Conservation (phyloP, 2,113 vertebrate species). For the Daubentonia madagascariensis region DNA sequence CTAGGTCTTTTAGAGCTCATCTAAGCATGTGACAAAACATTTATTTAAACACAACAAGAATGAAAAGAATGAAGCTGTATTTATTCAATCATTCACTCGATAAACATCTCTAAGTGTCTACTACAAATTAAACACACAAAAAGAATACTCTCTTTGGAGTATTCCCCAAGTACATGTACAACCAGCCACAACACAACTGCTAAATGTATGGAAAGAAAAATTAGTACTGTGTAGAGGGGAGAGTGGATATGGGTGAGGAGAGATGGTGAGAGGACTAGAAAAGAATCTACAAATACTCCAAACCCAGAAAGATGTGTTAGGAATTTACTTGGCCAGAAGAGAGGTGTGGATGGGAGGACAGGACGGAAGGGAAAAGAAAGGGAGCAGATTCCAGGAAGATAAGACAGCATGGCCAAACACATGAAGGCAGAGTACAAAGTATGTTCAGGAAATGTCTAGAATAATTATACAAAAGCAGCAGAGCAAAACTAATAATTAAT, state of each 20-base stretch:
- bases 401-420: background rate
- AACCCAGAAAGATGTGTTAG: background rate
- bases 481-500: background rate
- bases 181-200: background rate
- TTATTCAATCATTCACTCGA: background rate
- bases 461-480: background rate
- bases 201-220: background rate
- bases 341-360: background rate
- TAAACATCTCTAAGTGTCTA: background rate
- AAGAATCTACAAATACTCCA: background rate
- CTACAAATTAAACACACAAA: background rate
- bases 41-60: slow-evolving; percentile 36
- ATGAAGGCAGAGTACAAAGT: background rate
- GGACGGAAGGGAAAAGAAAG: background rate
- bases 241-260: background rate
- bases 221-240: background rate
- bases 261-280: background rate
- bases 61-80: background rate
- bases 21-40: background rate
- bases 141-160: background rate
- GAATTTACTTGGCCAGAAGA: background rate
- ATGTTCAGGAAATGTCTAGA: background rate
- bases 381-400: background rate
- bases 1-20: background rate
- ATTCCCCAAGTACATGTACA: background rate